A percentile compares a stretch with the other conserved stretches of the same genome.
Conservation (phyloP, 2,113 vertebrate species). For the Tachysurus fulvidraco region DNA sequence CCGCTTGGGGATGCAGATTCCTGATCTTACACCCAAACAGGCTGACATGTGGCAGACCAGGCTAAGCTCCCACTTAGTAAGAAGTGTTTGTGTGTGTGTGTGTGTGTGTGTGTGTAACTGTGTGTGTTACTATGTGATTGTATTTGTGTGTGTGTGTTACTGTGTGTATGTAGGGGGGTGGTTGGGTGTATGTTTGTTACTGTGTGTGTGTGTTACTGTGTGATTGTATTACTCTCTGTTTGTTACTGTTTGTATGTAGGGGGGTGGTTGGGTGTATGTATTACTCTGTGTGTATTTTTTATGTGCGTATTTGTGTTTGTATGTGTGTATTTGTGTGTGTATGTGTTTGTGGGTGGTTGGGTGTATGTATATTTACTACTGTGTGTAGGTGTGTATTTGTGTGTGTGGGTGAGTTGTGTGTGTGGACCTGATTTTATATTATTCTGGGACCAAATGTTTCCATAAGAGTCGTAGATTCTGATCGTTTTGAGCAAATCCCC, state of each 20-base stretch:
- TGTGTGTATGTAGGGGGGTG: not conserved
- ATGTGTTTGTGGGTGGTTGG: not conserved
- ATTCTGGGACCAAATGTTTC: no score
- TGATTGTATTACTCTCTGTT: not conserved
- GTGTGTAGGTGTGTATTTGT: not conserved
- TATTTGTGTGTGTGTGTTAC: not conserved
- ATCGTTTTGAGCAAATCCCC: no score
- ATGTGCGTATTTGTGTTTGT: not conserved
- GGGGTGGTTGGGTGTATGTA: no score
- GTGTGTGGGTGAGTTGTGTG: not conserved
- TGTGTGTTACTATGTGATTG: not conserved
- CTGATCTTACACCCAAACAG: conserved; percentile 91
- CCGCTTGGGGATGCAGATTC: conserved; percentile 88
- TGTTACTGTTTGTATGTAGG: no score
- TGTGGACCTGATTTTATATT: no score
- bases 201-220: not conserved
- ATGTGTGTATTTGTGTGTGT: not conserved
- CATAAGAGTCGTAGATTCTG: no score
- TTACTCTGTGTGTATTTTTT: not conserved
- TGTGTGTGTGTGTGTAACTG: not conserved
- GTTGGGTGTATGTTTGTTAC: not conserved
- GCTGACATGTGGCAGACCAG: conserved; percentile 97
- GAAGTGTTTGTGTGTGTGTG: conserved; percentile 48
- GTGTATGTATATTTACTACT: not conserved
- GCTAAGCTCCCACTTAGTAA: conserved; percentile 88